Conservation (phyloP, 2,797 vertebrate genomes). For the Argyrosomus regius region DNA sequence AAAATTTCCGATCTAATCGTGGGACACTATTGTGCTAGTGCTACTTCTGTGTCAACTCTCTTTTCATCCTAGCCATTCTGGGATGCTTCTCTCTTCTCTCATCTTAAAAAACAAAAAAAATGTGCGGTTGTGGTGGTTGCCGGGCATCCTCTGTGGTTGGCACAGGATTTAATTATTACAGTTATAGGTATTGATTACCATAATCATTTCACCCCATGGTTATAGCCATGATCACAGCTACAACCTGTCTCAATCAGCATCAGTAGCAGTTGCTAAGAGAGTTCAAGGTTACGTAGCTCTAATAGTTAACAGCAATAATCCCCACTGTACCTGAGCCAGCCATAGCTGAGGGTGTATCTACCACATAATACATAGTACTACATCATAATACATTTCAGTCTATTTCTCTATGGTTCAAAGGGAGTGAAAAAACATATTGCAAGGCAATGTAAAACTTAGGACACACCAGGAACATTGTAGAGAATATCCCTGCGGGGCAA, state of each 20-base stretch:
- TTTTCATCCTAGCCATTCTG: too few species aligned
- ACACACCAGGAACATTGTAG: neutral
- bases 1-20: too few species aligned
- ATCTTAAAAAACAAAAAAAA: too few species aligned
- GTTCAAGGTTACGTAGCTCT: neutral
- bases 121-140: too few species aligned
- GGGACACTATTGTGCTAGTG: too few species aligned
- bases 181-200: neutral
- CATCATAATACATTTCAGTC: neutral
- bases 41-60: too few species aligned
- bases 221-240: neutral
- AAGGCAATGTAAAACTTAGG: neutral
- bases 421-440: neutral
- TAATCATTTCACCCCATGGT: neutral
- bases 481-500: neutral
- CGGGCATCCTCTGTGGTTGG: too few species aligned
- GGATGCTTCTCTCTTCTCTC: too few species aligned
- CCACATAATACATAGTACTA: neutral
- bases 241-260: neutral
- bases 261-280: neutral
- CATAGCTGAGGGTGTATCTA: neutral
- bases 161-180: too few species aligned
- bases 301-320: neutral
- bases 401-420: neutral
- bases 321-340: neutral